These are phyloP conservation scores for Iphiclides podalirius DNA, from an alignment of 2,888 invertebrate species.

Conservation along the genomic window DNA sequence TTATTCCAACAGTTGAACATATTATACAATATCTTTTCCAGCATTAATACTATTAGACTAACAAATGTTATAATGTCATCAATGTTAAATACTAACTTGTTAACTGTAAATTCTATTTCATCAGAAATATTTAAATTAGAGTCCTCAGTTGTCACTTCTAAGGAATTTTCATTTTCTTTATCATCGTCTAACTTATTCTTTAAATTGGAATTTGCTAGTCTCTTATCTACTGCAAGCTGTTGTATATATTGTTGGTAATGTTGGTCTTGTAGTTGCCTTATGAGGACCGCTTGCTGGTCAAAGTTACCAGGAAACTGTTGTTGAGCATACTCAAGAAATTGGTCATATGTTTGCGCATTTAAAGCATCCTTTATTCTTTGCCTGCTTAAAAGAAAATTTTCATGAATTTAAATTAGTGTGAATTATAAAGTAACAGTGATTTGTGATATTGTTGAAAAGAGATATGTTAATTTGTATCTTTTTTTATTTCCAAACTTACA, in stretches of 20 bases:
- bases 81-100: slow-evolving; percentile 67
- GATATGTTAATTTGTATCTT: too few species aligned
- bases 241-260: slow-evolving; percentile 99
- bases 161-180: slow-evolving; percentile 38
- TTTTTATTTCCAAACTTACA: too few species aligned
- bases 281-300: slow-evolving; percentile 95
- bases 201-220: slow-evolving; percentile 60
- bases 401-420: too few species aligned
- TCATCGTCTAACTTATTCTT: slow-evolving; percentile 41
- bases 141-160: slow-evolving; percentile 44
- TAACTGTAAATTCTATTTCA: slow-evolving; percentile 41
- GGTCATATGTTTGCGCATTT: slow-evolving; percentile 94
- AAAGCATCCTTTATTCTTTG: slow-evolving; percentile 96
- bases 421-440: too few species aligned
- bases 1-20: too few species aligned
- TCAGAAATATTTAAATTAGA: slow-evolving; percentile 60
- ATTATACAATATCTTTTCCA: too few species aligned
- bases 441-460: too few species aligned
- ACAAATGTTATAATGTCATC: too few species aligned
- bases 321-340: slow-evolving; percentile 94
- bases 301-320: slow-evolving; percentile 94
- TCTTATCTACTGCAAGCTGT: slow-evolving; percentile 84
- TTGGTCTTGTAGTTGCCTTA: slow-evolving; percentile 97
- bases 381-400: slow-evolving; percentile 65
- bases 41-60: too few species aligned